Percentiles rank a stretch among this genome's conserved stretches.
These are phyloP conservation scores for Pelochelys cantorii DNA, from an alignment of 2,797 vertebrate genomes.

Conservation along the genomic window DNA sequence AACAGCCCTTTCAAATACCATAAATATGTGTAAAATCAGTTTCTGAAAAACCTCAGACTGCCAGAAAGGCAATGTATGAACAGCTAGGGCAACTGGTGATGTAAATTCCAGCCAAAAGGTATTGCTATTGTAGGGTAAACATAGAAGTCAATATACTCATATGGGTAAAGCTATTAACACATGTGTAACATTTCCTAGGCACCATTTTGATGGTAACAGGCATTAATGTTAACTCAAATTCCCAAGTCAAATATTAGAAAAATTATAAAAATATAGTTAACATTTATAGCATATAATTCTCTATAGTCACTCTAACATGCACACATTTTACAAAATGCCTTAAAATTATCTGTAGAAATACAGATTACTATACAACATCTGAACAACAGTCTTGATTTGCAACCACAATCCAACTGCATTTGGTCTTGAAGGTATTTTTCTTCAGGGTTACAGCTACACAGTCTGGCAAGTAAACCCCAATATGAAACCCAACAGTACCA, in stretches of 20 bases:
- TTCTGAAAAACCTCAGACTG: background rate
- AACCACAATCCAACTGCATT: slow-evolving; percentile 23
- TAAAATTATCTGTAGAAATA: slow-evolving; percentile 67
- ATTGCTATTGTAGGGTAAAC: slow-evolving; percentile 42
- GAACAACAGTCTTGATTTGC: slow-evolving; percentile 18
- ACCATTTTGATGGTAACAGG: slow-evolving; percentile 30
- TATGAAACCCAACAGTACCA: slow-evolving; percentile 7
- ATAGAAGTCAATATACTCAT: slow-evolving; percentile 31
- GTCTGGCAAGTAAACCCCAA: slow-evolving; percentile 17
- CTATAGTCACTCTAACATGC: slow-evolving; percentile 58
- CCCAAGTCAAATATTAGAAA: slow-evolving; percentile 73
- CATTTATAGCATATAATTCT: slow-evolving; percentile 73
- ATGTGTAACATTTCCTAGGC: slow-evolving; percentile 51
- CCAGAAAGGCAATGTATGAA: slow-evolving; percentile 36
- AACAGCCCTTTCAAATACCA: slow-evolving; percentile 37
- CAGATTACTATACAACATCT: slow-evolving; percentile 39
- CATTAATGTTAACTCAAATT: slow-evolving; percentile 53
- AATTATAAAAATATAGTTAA: slow-evolving; percentile 82
- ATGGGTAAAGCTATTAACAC: slow-evolving; percentile 28
- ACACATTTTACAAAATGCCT: slow-evolving; percentile 72
- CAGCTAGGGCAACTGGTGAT: slow-evolving; percentile 44
- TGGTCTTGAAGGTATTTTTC: slow-evolving; percentile 48
- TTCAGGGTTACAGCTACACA: slow-evolving; percentile 46
- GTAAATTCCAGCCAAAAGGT: slow-evolving; percentile 25
- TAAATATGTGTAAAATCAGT: slow-evolving; percentile 59